Evolutionary conservation across 1,140 invertebrate genomes (phyloP).

Genomic region (Listronotus oregonensis): DNA sequence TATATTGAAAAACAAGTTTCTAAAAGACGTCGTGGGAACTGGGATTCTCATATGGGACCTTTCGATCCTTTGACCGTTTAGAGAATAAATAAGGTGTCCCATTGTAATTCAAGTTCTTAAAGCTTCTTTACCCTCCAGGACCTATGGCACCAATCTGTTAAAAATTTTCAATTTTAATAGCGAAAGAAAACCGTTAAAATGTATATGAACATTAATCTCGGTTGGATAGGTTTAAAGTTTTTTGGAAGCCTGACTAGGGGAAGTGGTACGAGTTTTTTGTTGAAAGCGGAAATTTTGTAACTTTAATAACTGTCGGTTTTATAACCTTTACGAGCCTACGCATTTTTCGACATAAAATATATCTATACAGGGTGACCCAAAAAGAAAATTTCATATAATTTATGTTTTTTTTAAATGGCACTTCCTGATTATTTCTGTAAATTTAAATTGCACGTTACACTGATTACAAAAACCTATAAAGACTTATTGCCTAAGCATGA

Average conservation of each 20-base stretch:
- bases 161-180: constrained; percentile 20
- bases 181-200: constrained; percentile 29
- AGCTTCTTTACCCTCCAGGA: constrained; percentile 29
- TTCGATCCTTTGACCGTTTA: constrained; percentile 35
- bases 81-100: constrained; percentile 39
- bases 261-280: neutral
- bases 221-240: constrained; percentile 23
- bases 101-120: constrained; percentile 32
- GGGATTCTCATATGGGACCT: constrained; percentile 31
- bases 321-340: too few species aligned
- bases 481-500: too few species aligned
- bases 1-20: constrained; percentile 38
- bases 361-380: too few species aligned
- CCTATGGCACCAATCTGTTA: constrained; percentile 25
- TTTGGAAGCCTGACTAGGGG: constrained; percentile 18
- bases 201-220: constrained; percentile 27
- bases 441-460: too few species aligned
- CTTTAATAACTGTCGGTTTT: too few species aligned
- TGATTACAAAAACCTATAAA: too few species aligned
- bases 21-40: constrained; percentile 34
- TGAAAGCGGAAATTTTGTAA: neutral
- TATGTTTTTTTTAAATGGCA: too few species aligned
- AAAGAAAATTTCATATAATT: too few species aligned
- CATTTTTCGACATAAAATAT: too few species aligned
- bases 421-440: too few species aligned